phyloP scores from a whole-genome alignment of 2,797 vertebrate species.

The Clamator glandarius region DNA sequence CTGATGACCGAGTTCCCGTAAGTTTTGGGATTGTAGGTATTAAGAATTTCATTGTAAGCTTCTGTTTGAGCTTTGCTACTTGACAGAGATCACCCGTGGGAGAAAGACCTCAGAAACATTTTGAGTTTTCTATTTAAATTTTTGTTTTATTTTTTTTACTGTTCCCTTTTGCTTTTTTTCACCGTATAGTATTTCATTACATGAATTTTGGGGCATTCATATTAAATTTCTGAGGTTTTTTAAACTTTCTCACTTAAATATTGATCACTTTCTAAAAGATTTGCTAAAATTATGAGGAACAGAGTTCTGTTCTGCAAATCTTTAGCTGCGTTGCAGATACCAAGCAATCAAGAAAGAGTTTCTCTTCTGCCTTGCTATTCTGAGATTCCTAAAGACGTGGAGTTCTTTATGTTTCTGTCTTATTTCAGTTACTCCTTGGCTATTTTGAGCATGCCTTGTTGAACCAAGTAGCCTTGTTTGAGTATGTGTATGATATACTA shows the following conservation, averaged over 20 bases:
- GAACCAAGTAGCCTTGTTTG: background rate
- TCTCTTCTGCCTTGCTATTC: background rate
- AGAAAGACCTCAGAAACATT: background rate
- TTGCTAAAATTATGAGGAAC: background rate
- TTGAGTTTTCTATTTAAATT: background rate
- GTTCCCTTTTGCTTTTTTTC: background rate
- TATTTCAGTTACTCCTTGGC: background rate
- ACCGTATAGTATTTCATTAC: background rate
- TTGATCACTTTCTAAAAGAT: background rate
- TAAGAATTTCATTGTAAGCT: background rate
- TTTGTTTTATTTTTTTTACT: background rate
- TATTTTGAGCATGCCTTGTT: background rate
- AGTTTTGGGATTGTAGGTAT: background rate
- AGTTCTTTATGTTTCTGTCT: background rate
- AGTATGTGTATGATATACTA: background rate
- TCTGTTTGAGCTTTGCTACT: background rate
- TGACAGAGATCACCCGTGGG: background rate
- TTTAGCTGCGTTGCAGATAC: background rate
- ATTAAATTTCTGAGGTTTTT: background rate
- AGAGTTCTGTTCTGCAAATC: background rate
- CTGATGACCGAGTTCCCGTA: background rate
- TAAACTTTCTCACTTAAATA: background rate
- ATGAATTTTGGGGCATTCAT: background rate
- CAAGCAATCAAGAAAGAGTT: background rate
- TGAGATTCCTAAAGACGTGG: background rate